A percentile compares a stretch with the other conserved stretches of the same genome.
Conservation (phyloP, 2,797 vertebrate genomes). For the Momotus momota region DNA sequence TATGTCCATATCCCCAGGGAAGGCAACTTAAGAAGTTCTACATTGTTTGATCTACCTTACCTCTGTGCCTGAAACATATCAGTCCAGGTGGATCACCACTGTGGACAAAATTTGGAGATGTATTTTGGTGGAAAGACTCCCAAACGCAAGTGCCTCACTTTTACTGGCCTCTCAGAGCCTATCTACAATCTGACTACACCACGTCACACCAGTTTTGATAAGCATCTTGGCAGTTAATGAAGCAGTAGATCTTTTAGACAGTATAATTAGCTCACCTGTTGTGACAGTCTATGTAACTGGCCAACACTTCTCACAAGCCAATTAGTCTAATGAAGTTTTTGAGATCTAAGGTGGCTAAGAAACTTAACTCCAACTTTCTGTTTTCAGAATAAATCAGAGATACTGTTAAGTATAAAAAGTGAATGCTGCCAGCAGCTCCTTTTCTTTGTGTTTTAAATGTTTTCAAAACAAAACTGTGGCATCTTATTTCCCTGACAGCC, state of each 20-base stretch:
- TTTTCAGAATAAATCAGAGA: background rate
- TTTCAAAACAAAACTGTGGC: background rate
- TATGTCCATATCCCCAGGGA: accelerated
- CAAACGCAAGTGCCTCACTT: background rate
- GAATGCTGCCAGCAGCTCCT: background rate
- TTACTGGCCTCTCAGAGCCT: background rate
- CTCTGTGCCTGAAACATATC: background rate
- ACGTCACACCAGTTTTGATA: background rate
- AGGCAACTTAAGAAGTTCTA: background rate
- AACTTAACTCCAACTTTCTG: background rate
- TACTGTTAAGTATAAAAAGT: background rate
- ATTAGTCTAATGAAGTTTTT: background rate
- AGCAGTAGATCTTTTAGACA: background rate
- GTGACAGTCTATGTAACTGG: background rate
- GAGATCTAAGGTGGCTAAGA: background rate
- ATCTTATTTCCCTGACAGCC: background rate
- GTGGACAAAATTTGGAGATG: background rate
- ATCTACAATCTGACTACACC: background rate
- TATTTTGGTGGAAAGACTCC: background rate
- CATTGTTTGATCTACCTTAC: background rate
- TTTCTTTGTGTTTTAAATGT: background rate
- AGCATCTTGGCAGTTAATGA: background rate
- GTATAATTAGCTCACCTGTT: background rate
- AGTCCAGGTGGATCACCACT: background rate
- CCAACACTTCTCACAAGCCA: background rate